phyloP scores from a whole-genome alignment of 2,113 vertebrate genomes.

The Rhagologus leucostigma region DNA sequence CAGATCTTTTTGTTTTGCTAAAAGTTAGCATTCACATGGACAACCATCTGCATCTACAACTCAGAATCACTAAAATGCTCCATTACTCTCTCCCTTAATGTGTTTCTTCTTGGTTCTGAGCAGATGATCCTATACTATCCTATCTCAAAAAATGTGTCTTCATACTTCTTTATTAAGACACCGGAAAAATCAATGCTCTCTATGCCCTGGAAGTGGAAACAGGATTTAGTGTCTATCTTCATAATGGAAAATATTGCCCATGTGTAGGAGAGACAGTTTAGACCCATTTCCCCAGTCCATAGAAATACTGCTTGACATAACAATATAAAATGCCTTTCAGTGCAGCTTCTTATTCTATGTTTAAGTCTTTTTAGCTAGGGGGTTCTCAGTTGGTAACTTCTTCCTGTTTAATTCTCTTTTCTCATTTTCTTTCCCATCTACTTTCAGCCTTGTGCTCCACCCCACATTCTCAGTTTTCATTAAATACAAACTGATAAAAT shows the following conservation, averaged over 20 bases:
- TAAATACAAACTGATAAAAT: conserved; percentile 21
- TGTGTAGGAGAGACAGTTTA: conserved; percentile 14
- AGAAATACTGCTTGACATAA: not conserved
- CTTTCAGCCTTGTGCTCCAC: not conserved
- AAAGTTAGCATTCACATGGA: conserved; percentile 8
- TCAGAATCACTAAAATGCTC: conserved; percentile 13
- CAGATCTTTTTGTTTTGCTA: conserved; percentile 20
- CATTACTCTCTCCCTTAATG: not conserved
- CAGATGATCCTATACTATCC: not conserved
- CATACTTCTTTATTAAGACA: conserved; percentile 29
- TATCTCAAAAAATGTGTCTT: not conserved
- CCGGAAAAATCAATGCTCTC: conserved; percentile 36
- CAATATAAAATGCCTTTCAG: not conserved
- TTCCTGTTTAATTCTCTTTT: conserved; percentile 19
- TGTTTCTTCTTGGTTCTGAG: not conserved
- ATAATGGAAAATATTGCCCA: conserved; percentile 35
- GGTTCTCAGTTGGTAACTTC: conserved; percentile 2
- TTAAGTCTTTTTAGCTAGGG: conserved; percentile 1
- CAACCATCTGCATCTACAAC: conserved; percentile 33
- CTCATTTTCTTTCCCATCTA: conserved; percentile 1
- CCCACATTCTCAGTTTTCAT: conserved; percentile 1
- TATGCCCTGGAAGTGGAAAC: conserved; percentile 21
- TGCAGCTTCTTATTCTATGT: not conserved
- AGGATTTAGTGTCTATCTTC: conserved; percentile 40
- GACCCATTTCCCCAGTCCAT: not conserved